phyloP scores from a whole-genome alignment of 2,113 vertebrate species.

The Gallinago undulata region DNA sequence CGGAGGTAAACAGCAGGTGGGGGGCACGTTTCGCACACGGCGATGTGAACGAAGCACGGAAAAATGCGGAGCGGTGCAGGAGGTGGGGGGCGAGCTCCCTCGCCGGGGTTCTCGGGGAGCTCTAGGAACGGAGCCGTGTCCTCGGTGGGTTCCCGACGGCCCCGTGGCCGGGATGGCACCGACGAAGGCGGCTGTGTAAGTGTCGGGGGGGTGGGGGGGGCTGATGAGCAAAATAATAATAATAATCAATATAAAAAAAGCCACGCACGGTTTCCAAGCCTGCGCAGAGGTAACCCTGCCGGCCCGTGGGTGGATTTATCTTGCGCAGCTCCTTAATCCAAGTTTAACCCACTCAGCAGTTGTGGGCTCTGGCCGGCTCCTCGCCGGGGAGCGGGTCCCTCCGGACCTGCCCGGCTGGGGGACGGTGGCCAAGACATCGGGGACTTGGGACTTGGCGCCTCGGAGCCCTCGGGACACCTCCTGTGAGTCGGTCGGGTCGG shows the following conservation, averaged over 20 bases:
- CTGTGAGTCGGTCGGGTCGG: background rate
- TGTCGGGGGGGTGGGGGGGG: no score
- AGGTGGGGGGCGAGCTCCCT: background rate
- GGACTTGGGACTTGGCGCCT: background rate
- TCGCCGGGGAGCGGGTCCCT: accelerated
- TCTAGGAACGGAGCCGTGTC: background rate
- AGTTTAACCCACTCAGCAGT: background rate
- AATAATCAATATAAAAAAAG: background rate
- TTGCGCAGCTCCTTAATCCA: background rate
- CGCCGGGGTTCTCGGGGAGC: background rate
- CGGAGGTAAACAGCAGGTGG: background rate
- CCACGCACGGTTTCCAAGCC: background rate
- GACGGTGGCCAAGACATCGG: accelerated
- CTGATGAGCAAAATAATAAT: background rate
- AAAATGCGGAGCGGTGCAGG: background rate
- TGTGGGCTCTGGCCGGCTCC: background rate
- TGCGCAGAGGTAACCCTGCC: background rate
- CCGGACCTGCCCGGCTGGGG: background rate
- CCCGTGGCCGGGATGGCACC: background rate
- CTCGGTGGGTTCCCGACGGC: accelerated
- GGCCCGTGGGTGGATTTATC: background rate
- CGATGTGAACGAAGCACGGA: background rate
- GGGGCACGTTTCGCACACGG: accelerated
- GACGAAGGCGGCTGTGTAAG: background rate
- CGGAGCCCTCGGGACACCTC: background rate